Conservation (phyloP, 2,797 vertebrate genomes). For the Rhinophrynus dorsalis region DNA sequence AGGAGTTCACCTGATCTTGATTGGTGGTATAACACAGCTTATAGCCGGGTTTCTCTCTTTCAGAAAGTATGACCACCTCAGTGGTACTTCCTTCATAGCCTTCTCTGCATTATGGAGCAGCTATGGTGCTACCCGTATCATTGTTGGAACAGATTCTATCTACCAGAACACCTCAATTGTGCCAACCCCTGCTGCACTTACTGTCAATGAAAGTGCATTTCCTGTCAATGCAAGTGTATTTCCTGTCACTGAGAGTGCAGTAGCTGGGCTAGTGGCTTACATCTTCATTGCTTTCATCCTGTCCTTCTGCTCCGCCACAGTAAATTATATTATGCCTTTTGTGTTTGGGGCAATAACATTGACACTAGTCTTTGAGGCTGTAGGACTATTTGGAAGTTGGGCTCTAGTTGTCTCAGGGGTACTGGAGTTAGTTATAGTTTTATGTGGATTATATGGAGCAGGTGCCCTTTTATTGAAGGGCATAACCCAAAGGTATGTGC, state of each 20-base stretch:
- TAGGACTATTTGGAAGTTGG: slow-evolving; percentile 72
- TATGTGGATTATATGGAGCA: slow-evolving; percentile 80
- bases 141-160: slow-evolving; percentile 57
- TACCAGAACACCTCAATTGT: slow-evolving; percentile 8
- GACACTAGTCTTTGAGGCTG: slow-evolving; percentile 81
- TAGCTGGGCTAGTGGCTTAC: slow-evolving; percentile 82
- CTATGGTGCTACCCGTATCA: slow-evolving; percentile 79
- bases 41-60: slow-evolving; percentile 84
- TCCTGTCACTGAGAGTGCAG: slow-evolving; percentile 67
- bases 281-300: slow-evolving; percentile 79
- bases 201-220: slow-evolving; percentile 69
- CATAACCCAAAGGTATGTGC: slow-evolving; percentile 76
- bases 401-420: slow-evolving; percentile 76
- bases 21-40: slow-evolving; percentile 82
- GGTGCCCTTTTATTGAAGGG: slow-evolving; percentile 80
- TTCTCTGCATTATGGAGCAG: slow-evolving; percentile 88
- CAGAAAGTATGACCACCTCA: slow-evolving; percentile 85
- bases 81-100: slow-evolving; percentile 79
- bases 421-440: slow-evolving; percentile 76
- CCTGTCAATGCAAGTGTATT: too few relatives aligned
- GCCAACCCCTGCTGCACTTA: neutral
- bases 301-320: slow-evolving; percentile 84
- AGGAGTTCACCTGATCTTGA: slow-evolving; percentile 86
- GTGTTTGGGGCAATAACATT: slow-evolving; percentile 81
- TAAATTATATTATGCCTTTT: slow-evolving; percentile 90